Conservation (phyloP, 30 jellyfish, hydroid and myxozoan species). For the Cassiopea andromeda region DNA sequence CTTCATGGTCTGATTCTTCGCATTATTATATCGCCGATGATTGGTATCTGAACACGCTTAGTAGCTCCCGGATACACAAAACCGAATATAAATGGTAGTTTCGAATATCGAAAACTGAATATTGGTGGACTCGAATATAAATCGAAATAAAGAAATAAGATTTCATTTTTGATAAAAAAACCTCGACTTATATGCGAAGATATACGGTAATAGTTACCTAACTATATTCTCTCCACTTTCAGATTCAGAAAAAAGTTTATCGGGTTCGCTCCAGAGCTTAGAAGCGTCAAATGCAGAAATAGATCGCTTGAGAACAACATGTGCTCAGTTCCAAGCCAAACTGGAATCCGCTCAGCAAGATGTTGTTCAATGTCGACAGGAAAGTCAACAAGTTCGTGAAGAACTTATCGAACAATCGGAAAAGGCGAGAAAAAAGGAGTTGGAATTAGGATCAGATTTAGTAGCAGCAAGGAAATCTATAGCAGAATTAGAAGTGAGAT, state of each 20-base stretch:
- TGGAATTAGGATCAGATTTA: slow-evolving; percentile 83
- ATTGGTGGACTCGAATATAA: no score
- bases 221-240: neutral
- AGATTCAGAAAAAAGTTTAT: slow-evolving; percentile 81
- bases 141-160: no score
- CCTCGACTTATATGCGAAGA: no score
- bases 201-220: neutral
- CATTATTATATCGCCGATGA: no score
- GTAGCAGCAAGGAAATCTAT: slow-evolving; percentile 81
- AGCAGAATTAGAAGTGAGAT: slow-evolving; percentile 89
- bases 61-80: no score
- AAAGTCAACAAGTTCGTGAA: slow-evolving; percentile 79
- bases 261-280: slow-evolving; percentile 89
- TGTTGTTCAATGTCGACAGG: slow-evolving; percentile 71
- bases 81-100: no score
- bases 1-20: no score
- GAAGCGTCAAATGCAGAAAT: slow-evolving; percentile 91
- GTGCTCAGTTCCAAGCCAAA: slow-evolving; percentile 86
- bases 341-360: slow-evolving; percentile 83
- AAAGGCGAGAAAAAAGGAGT: slow-evolving; percentile 79
- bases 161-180: no score
- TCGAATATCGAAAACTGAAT: no score
- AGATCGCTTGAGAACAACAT: slow-evolving; percentile 78
- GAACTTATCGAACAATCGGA: slow-evolving; percentile 87
- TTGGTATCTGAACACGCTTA: no score